These are phyloP conservation scores for Tetropium fuscum DNA, from an alignment of 2,888 invertebrate species.

Conservation along the genomic window DNA sequence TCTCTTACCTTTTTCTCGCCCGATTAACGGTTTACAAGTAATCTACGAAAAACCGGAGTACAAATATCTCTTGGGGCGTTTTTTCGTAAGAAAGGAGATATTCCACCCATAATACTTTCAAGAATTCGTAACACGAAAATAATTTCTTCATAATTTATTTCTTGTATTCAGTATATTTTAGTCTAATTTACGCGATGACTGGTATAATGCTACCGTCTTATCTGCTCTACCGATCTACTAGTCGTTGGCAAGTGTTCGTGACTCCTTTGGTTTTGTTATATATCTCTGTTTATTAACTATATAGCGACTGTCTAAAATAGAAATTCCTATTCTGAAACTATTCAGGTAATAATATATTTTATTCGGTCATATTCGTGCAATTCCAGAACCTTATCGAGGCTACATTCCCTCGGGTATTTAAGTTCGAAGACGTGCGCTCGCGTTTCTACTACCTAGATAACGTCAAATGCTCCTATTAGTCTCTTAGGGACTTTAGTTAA, in stretches of 20 bases:
- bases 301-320: constrained; percentile 55
- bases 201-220: too few relatives aligned
- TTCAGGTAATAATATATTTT: constrained; percentile 63
- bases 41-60: too few relatives aligned
- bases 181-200: too few relatives aligned
- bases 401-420: constrained; percentile 62
- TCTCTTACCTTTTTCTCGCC: too few relatives aligned
- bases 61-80: too few relatives aligned
- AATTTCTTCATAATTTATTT: too few relatives aligned
- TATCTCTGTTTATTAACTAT: constrained; percentile 50
- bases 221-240: constrained; percentile 30
- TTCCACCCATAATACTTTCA: too few relatives aligned
- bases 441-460: constrained; percentile 61
- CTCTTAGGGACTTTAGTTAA: constrained; percentile 60
- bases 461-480: constrained; percentile 63
- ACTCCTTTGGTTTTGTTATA: constrained; percentile 45
- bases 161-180: too few relatives aligned
- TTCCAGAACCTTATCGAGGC: constrained; percentile 60
- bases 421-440: constrained; percentile 63
- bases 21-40: too few relatives aligned
- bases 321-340: constrained; percentile 61
- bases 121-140: too few relatives aligned
- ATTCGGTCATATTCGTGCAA: constrained; percentile 60
- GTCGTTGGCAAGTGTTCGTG: constrained; percentile 33
- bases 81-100: too few relatives aligned